Conservation (phyloP, 1,140 invertebrate species). For the Dendrolimus punctatus region DNA sequence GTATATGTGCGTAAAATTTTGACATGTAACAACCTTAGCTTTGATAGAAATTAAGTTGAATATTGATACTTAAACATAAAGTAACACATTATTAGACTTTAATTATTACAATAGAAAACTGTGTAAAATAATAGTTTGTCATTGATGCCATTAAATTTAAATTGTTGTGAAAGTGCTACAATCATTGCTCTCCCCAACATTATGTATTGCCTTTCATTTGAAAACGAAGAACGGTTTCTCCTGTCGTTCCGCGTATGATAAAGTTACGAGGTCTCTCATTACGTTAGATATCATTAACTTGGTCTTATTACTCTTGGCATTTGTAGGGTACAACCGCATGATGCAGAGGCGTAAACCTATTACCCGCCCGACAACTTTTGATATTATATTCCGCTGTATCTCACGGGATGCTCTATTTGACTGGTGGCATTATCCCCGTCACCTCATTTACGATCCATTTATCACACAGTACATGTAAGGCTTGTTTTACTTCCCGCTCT, state of each 20-base stretch:
- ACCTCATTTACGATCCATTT: slow-evolving; percentile 2
- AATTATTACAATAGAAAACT: slow-evolving; percentile 7
- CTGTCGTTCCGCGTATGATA: slow-evolving; percentile 46
- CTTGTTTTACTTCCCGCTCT: no score
- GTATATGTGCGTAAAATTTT: no score
- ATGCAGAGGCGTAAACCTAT: slow-evolving; percentile 24
- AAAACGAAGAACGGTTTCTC: slow-evolving; percentile 50
- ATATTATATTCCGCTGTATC: slow-evolving; percentile 17
- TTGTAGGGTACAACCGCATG: slow-evolving; percentile 26
- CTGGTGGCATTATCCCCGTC: not conserved
- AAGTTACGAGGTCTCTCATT: slow-evolving; percentile 49
- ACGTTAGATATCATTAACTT: slow-evolving; percentile 41
- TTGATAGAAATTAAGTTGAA: no score
- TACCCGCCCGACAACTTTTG: slow-evolving; percentile 19
- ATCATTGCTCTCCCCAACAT: slow-evolving; percentile 25
- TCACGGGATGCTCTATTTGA: not conserved
- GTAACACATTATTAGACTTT: not conserved
- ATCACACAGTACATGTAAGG: not conserved
- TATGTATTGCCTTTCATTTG: slow-evolving; percentile 53
- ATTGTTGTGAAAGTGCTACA: slow-evolving; percentile 39
- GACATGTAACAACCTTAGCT: no score
- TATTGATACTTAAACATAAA: no score
- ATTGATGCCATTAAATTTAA: slow-evolving; percentile 26
- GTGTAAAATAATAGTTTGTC: slow-evolving; percentile 22
- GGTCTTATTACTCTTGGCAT: slow-evolving; percentile 25